Evolutionary conservation across 2,888 invertebrate species (phyloP).

Genomic region (Apotomis capreana): DNA sequence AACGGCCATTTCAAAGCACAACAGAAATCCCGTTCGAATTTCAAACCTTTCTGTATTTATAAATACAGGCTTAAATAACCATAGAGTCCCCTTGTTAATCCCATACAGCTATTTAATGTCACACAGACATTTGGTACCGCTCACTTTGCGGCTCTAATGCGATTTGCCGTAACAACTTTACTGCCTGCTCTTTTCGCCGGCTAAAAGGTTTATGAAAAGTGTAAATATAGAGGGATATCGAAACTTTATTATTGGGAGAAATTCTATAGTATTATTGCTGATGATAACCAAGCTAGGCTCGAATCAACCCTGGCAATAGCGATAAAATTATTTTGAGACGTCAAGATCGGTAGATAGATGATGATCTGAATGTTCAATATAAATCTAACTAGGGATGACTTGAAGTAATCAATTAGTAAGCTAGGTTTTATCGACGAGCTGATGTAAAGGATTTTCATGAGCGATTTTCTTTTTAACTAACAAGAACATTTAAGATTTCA

Average conservation of each 20-base stretch:
- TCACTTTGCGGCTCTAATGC: constrained; percentile 68
- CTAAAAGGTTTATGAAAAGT: constrained; percentile 72
- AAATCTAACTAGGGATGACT: no score
- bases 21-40: not conserved
- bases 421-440: no score
- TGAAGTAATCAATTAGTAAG: no score
- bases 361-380: no score
- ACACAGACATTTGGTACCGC: constrained; percentile 69
- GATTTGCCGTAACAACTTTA: constrained; percentile 71
- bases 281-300: no score
- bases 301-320: no score
- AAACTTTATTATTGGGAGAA: not conserved
- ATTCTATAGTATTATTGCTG: not conserved
- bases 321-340: not conserved
- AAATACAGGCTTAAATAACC: constrained; percentile 39
- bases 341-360: no score
- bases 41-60: constrained; percentile 11
- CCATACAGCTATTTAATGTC: constrained; percentile 70
- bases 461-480: no score
- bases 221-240: constrained; percentile 54
- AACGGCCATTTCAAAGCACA: not conserved
- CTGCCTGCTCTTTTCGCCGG: constrained; percentile 72
- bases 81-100: constrained; percentile 59
- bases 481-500: no score
- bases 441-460: no score